phyloP scores from a whole-genome alignment of 2,888 invertebrate genomes.

The Congeria kusceri region DNA sequence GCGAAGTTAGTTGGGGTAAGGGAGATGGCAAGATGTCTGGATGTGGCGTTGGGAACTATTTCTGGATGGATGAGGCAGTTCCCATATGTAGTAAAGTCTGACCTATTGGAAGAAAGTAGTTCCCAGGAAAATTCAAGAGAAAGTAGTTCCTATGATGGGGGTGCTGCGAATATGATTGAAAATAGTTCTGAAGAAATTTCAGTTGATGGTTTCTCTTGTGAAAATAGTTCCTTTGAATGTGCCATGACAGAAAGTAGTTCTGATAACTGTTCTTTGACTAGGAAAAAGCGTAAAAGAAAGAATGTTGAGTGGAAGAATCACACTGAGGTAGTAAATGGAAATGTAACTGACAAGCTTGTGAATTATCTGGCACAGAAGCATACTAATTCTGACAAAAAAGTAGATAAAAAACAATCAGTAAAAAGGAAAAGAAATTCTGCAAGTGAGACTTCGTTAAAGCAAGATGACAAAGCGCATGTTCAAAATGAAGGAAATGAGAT shows the following conservation, averaged over 20 bases:
- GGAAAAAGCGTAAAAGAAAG: not conserved
- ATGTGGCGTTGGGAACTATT: slow-evolving; percentile 57
- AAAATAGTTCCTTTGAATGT: not conserved
- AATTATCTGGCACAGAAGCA: too few species aligned
- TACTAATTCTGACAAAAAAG: not conserved
- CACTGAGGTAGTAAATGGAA: not conserved
- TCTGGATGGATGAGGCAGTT: slow-evolving; percentile 66
- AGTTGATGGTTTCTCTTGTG: too few species aligned
- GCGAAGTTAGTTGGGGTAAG: slow-evolving; percentile 60
- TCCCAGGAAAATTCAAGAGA: slow-evolving; percentile 1
- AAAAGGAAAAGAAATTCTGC: not conserved
- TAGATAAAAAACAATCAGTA: not conserved
- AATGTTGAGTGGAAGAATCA: not conserved
- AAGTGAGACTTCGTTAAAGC: too few species aligned
- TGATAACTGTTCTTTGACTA: not conserved
- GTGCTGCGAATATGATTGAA: not conserved
- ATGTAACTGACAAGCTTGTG: too few species aligned
- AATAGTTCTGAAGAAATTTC: not conserved
- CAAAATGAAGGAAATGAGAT: not conserved
- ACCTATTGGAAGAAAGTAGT: slow-evolving; percentile 1
- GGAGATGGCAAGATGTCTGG: slow-evolving; percentile 58
- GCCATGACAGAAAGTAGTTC: not conserved
- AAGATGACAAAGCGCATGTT: too few species aligned
- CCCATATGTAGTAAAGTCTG: slow-evolving; percentile 49
- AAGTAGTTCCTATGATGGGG: not conserved